Base-by-base conservation (phyloP, 2,113 vertebrate species). In the Ctenodactylus gundi region DNA sequence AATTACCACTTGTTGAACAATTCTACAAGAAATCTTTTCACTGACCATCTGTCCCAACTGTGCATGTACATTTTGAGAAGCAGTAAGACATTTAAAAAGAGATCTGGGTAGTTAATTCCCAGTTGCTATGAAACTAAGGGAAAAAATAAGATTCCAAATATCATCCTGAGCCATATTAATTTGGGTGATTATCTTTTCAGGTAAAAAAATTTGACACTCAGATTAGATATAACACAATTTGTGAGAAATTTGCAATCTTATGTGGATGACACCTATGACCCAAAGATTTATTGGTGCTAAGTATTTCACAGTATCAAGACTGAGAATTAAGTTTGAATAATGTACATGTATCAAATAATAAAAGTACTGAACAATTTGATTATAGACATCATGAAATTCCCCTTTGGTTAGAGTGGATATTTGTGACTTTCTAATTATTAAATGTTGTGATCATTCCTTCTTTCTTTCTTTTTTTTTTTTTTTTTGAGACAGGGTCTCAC, bases 71-170 rank as follows among this genome's bases (percentile, higher is more conserved):
- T 90, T 96, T 84, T 91, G 90, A 91, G 88, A 97, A 88, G 46
- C 88, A 95, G 73, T 84, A 88, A 72, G 85, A 58, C 95, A 95
- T 96, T 97, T 97, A 96, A 94, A 57, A 97, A 62, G 46, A 85
- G 85, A 94, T 87, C 90, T n/a, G 46, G 92, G 44, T 62, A 96
- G 89, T 91, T 97, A 97, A 90, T 92, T 97, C 84, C 36, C 46
- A 60, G 94, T 96, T 97, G 96, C 96, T 98, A 97, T 95, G 97
- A 91, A 97, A 97, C 94, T 78, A 76, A 78, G 92, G 76, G 31
- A 65, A 89, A 76, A 97, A 97, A 97, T 27, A 91, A 39, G 41
- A 14, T 84, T 91, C 44, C 29, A 94, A 97, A 92, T 97, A 95
- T 97, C 95, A 97, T 81, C 39, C 91, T 86, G 58, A 95, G 64